Evolutionary conservation across 2,113 vertebrate genomes (phyloP), one percentile per base, ranked within the genome.

Genomic region (Dasyprocta punctata): DNA sequence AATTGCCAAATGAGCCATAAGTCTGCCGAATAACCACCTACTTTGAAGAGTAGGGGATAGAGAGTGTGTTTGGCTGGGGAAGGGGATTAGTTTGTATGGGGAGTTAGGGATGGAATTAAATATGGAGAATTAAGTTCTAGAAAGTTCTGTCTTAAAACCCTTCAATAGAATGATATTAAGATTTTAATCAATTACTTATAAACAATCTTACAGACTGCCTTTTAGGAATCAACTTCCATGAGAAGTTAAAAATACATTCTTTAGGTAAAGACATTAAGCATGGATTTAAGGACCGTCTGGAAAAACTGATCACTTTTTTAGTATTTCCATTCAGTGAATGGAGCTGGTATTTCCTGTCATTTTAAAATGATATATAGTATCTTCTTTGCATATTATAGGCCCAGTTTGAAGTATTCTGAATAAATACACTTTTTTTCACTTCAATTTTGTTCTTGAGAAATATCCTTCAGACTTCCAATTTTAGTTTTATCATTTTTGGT

Each of bases 251-350:
- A 93, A 93, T 97, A 96, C 71, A 71, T 95, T 67, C 94, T 96
- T 94, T 97, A 94, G 85, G 28, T 92, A 88, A 67, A 96, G 92
- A 90, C 47, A 83, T 92, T 97, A 95, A 96, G 81, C 61, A 87
- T 94, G 67, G 58, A 95, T 97, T 83, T 87, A 93, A 97, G 65
- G 47, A 95, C 87, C 88, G 1, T 97, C 89, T 86, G 83, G 78
- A 71, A 49, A 94, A 94, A 95, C 92, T 60, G 52, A 94, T 95
- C 47, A 92, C 90, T 89, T 97, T 77, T 96, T 92, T 69, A 98
- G 95, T 92, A 97, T 95, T 93, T 97, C 95, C 98, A 97, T 98
- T 98, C 97, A 98, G 90, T 97, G 97, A 97, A 98, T 98, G 98
- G 97, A 97, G 69, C 96, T 97, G 78, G 67, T 96, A 58, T 97